A percentile compares a stretch with the other conserved stretches of the same genome.
Evolutionary conservation across 2,797 vertebrate genomes (phyloP).

Genomic region (Falco biarmicus): DNA sequence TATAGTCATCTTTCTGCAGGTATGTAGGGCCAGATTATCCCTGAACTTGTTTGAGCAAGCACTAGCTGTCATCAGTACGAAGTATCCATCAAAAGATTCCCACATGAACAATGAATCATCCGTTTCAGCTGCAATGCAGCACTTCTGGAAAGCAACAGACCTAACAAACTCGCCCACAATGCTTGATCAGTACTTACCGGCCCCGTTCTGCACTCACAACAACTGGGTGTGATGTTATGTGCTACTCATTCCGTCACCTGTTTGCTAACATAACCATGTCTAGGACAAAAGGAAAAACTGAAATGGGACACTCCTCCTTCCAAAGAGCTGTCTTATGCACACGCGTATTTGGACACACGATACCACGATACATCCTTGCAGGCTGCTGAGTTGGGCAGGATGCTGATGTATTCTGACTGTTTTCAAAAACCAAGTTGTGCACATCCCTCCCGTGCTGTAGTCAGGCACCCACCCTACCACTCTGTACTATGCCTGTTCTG

Average conservation of each 20-base stretch:
- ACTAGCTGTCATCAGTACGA: neutral
- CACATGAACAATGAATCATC: neutral
- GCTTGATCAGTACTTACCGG: rapidly evolving
- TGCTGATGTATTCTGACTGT: neutral
- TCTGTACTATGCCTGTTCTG: neutral
- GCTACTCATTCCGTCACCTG: neutral
- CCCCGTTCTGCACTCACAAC: rapidly evolving
- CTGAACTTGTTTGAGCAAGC: neutral
- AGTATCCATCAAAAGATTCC: neutral
- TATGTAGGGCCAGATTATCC: neutral
- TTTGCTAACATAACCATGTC: rapidly evolving
- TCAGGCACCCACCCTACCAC: no score
- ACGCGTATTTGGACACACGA: neutral
- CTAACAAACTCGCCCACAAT: neutral
- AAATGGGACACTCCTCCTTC: neutral
- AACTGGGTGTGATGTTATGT: neutral
- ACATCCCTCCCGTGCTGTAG: neutral
- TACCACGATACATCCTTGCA: neutral
- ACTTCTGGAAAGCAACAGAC: neutral
- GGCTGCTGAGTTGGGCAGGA: neutral
- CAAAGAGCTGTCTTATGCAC: neutral
- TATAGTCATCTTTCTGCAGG: neutral
- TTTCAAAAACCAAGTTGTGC: neutral
- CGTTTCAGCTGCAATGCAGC: neutral
- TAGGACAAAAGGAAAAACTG: neutral